Conservation (phyloP, 2,888 invertebrate genomes). For the Pelosia muscerda region DNA sequence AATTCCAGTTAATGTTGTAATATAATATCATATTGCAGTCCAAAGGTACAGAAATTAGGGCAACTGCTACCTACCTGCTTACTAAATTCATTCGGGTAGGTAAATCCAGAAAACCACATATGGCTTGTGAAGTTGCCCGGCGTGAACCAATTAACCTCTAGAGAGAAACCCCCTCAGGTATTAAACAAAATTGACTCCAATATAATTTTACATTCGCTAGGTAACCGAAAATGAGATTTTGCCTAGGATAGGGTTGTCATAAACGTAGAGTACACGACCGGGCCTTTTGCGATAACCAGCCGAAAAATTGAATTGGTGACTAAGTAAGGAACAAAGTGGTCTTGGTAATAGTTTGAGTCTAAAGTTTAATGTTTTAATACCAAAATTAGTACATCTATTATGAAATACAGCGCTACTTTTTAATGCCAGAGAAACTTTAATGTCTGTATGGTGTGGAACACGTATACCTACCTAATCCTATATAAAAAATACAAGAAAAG, state of each 20-base stretch:
- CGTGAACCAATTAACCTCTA: slow-evolving; percentile 73
- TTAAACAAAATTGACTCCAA: slow-evolving; percentile 77
- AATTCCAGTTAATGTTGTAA: slow-evolving; percentile 52
- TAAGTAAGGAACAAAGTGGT: slow-evolving; percentile 20
- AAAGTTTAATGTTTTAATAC: no score
- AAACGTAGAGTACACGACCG: slow-evolving; percentile 37
- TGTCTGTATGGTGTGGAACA: no score
- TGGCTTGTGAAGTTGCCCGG: slow-evolving; percentile 70
- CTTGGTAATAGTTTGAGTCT: neutral
- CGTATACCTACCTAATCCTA: no score
- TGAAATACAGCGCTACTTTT: no score
- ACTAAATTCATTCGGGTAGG: slow-evolving; percentile 62
- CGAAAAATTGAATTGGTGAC: slow-evolving; percentile 42
- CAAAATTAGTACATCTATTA: no score
- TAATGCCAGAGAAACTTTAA: no score
- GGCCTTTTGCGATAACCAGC: slow-evolving; percentile 34
- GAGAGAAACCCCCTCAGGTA: slow-evolving; percentile 58
- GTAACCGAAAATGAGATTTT: slow-evolving; percentile 62
- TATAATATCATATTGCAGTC: slow-evolving; percentile 59
- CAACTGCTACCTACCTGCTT: slow-evolving; percentile 54
- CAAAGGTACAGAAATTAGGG: slow-evolving; percentile 57
- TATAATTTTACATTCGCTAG: slow-evolving; percentile 70
- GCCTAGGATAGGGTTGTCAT: slow-evolving; percentile 51
- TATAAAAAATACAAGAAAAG: no score
- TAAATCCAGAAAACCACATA: slow-evolving; percentile 74